Percentiles rank a stretch among this genome's conserved stretches.
These are phyloP conservation scores for Cosmopolites sordidus DNA, from an alignment of 2,888 invertebrate genomes.

Conservation along the genomic window DNA sequence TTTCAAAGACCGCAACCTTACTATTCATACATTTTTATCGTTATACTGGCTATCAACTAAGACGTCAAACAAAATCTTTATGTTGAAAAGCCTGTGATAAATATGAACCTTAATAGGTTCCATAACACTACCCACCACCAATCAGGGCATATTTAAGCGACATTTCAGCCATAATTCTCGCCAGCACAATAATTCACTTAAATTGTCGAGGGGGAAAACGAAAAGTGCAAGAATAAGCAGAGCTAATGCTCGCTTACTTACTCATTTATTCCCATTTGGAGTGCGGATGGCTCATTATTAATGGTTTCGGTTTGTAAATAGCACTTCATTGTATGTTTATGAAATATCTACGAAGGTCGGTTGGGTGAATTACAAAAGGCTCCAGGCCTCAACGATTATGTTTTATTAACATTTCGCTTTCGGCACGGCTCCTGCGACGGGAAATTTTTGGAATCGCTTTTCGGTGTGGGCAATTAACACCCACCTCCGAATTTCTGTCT, in stretches of 20 bases:
- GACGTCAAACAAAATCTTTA: too few species aligned
- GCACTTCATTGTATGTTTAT: conserved; percentile 29
- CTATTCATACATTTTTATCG: too few species aligned
- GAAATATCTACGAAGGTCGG: conserved; percentile 26
- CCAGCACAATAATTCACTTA: not conserved
- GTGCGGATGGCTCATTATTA: conserved; percentile 23
- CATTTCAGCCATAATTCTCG: not conserved
- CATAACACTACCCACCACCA: not conserved
- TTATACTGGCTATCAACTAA: too few species aligned
- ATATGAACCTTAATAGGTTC: too few species aligned
- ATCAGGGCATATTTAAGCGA: not conserved
- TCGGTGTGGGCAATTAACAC: not conserved
- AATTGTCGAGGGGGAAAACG: not conserved
- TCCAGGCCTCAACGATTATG: conserved; percentile 8
- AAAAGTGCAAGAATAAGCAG: conserved; percentile 1
- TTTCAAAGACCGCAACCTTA: too few species aligned
- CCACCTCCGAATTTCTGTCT: too few species aligned
- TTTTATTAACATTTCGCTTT: not conserved
- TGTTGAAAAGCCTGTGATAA: too few species aligned
- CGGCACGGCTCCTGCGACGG: not conserved
- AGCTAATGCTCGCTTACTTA: conserved; percentile 5
- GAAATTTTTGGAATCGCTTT: not conserved
- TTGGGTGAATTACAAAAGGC: conserved; percentile 24
- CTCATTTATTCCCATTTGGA: conserved; percentile 17
- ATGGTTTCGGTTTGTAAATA: conserved; percentile 31